Evolutionary conservation across 2,797 vertebrate genomes (phyloP), one percentile per base, ranked within the genome.

Genomic region (Luscinia megarhynchos): DNA sequence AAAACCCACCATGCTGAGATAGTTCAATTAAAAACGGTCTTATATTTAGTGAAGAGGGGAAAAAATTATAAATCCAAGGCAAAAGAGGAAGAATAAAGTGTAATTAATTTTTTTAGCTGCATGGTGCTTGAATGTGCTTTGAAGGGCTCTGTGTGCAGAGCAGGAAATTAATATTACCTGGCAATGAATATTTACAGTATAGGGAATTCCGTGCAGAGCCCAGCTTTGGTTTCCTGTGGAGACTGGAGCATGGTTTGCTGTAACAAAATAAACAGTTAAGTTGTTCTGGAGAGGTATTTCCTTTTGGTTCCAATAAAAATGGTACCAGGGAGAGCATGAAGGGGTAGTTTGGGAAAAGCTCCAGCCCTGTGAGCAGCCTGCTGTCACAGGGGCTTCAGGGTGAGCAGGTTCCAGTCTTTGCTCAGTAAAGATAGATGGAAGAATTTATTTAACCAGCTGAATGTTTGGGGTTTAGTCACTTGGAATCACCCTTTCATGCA

Each of bases 21-120:
- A 57, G 32, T 50, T 62, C 61, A 91, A 80, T 80, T 91, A 93
- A 93, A 94, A 92, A 91, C 54, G 69, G 76, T 78, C 54, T 36
- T 73, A 54, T 36, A 38, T 76, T 74, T 59, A 8, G 16, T 15
- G 59, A n/a, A 10, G 29, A 22, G 9, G 10, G 1, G 51, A 72
- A 29, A 41, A 34, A 59, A 93, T 34, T 41, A 79, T 76, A 85
- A 87, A 59, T 63, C 54, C 53, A 40, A 91, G 72, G 77, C 34
- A 88, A 81, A 97, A 80, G 64, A 75, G 45, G 11, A 83, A 87
- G 45, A 29, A 22, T 77, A 77, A 69, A 79, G 36, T 59, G 51
- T 74, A 70, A 54, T 79, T 57, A 64, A 14, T 61, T 24, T 73
- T 84, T 62, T 75, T 70, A 86, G 38, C 69, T 81, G 41, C 74